A percentile compares a stretch with the other conserved stretches of the same genome.
Evolutionary conservation across 2,888 invertebrate species (phyloP).

Genomic region (Polymixis lichenea): DNA sequence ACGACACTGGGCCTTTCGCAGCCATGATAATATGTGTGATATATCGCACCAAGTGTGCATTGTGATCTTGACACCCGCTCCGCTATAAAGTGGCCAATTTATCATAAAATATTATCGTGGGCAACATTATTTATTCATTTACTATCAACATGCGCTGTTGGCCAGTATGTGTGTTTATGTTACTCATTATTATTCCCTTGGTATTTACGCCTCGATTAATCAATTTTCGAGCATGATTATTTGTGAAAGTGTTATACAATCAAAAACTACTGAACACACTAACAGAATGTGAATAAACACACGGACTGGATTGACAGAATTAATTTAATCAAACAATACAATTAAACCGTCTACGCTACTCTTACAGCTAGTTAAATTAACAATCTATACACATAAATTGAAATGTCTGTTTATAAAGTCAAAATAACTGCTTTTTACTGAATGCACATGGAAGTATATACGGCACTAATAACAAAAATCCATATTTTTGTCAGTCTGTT

Average conservation of each 20-base stretch:
- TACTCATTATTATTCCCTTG: constrained; percentile 69
- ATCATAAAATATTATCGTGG: constrained; percentile 74
- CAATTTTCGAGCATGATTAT: constrained; percentile 65
- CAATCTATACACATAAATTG: no score
- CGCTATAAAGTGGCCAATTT: constrained; percentile 77
- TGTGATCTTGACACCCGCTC: constrained; percentile 77
- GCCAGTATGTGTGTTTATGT: constrained; percentile 56
- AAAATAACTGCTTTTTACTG: no score
- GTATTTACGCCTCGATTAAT: constrained; percentile 69
- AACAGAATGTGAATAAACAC: constrained; percentile 27
- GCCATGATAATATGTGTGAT: constrained; percentile 79
- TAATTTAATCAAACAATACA: constrained; percentile 46
- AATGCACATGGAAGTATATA: no score
- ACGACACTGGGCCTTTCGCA: constrained; percentile 68
- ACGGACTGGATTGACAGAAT: constrained; percentile 25
- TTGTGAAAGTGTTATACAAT: constrained; percentile 28
- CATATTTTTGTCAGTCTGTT: no score
- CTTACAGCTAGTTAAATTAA: constrained; percentile 15
- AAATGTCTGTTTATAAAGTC: no score
- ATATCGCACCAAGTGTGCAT: constrained; percentile 78
- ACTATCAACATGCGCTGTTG: constrained; percentile 66
- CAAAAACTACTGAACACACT: constrained; percentile 31
- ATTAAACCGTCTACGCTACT: constrained; percentile 25
- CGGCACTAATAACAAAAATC: no score
- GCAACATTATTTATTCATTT: constrained; percentile 76